Evolutionary conservation across 2,797 vertebrate species (phyloP), one percentile per base, ranked within the genome.

Genomic region (Xiphorhynchus erythropygius): DNA sequence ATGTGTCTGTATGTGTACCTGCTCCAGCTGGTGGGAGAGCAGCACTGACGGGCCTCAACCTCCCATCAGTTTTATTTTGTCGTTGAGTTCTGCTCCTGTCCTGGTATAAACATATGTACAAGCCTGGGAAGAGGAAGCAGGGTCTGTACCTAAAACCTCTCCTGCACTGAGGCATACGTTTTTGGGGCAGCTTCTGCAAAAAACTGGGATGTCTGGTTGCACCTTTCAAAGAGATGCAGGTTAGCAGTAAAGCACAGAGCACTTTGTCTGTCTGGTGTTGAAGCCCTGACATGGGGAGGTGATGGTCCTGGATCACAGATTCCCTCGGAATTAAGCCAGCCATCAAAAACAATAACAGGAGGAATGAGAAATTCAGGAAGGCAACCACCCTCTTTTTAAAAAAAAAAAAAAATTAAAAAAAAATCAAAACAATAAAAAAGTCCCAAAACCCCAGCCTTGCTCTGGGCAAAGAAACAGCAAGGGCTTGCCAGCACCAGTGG

Each of bases 401-500:
- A 37, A 28, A 2, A 37, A 42, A 25, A 33, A 46, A 62, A 11
- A 55, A 11, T 5, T 11, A 18, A 42, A n/a, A 35, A 46, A 63
- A 3, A 9, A 16, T 17, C 13, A 33, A 78, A 83, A 13, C 46
- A 81, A 50, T 24, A 41, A 47, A 55, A 24, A 67, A 13, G 3
- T 24, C 41, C 18, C 23, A 6, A 87, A 59, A 7, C 23, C 60
- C 49, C 49, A 49, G 44, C 55, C 44, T 73, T 57, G 11, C 17
- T 81, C 89, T 79, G 77, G 87, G 87, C 90, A 94, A 55, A 64
- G 90, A 69, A 94, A 84, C 39, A 65, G 62, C 0, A 0, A 53
- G 28, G 71, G 22, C 28, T 90, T 93, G 93, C 93, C 93, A 96
- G 79, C 41, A 67, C 10, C 32, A 52, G 89, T 64, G 89, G 53